Evolutionary conservation across 2,797 vertebrate species (phyloP).

Genomic region (Falco peregrinus): DNA sequence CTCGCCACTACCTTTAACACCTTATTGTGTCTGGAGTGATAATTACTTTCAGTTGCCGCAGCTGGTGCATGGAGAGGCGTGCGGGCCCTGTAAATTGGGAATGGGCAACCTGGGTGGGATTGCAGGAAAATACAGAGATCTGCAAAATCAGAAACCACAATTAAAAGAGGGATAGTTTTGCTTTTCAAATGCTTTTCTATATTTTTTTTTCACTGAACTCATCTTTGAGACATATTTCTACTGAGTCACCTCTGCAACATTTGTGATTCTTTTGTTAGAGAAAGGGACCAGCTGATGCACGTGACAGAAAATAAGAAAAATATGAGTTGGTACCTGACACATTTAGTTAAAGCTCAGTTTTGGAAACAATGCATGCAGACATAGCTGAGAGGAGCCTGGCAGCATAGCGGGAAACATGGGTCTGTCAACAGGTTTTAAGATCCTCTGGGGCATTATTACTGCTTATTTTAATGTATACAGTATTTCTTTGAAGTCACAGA

Average conservation of each 20-base stretch:
- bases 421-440: slow-evolving; percentile 11
- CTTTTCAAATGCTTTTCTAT: neutral
- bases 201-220: neutral
- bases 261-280: neutral
- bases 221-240: neutral
- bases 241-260: neutral
- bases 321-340: neutral
- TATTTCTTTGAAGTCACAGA: neutral
- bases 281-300: neutral
- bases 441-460: neutral
- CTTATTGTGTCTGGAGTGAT: slow-evolving; percentile 62
- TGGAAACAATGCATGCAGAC: neutral
- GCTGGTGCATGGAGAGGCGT: slow-evolving; percentile 44
- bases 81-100: slow-evolving; percentile 53
- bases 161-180: neutral
- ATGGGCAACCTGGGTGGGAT: slow-evolving; percentile 52
- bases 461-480: neutral
- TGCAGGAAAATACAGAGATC: slow-evolving; percentile 5
- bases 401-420: neutral
- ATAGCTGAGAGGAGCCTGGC: neutral
- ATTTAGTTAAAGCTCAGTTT: neutral
- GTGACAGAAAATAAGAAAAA: slow-evolving; percentile 19
- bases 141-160: neutral
- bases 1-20: slow-evolving; percentile 50
- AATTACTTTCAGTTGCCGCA: slow-evolving; percentile 66